Percentiles rank a stretch among this genome's conserved stretches.
phyloP scores from a whole-genome alignment of 2,113 vertebrate species.

The Meleagris gallopavo region DNA sequence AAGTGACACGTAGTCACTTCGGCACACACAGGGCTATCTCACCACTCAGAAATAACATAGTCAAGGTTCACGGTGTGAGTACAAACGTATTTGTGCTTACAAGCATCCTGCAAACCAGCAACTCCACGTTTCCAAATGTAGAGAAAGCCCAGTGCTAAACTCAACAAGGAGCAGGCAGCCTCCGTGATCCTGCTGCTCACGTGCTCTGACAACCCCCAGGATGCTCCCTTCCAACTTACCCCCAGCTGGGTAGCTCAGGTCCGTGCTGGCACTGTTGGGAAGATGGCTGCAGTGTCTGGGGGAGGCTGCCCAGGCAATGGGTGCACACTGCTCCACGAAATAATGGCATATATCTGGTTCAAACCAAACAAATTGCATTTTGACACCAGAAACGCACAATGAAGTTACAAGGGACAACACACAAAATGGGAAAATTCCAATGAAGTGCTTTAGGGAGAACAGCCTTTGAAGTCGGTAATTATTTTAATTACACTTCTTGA shows the following conservation, averaged over 20 bases:
- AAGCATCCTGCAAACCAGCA: neutral
- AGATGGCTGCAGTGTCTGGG: neutral
- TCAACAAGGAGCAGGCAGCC: neutral
- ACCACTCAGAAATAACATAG: neutral
- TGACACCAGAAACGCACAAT: neutral
- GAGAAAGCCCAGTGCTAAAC: neutral
- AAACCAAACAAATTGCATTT: neutral
- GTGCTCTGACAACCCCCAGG: neutral
- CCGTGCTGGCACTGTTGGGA: too few species aligned
- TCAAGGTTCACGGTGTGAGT: neutral
- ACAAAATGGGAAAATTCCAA: neutral
- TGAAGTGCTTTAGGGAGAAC: neutral
- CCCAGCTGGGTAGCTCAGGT: neutral
- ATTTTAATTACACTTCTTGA: neutral
- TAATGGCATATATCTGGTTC: neutral
- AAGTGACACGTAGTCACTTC: too few species aligned
- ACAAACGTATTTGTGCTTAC: neutral
- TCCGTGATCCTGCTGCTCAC: neutral
- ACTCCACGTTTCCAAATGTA: fast-evolving
- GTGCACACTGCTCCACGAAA: neutral
- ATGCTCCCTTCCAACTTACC: neutral
- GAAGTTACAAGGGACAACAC: neutral
- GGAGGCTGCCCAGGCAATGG: too few species aligned
- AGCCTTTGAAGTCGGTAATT: neutral
- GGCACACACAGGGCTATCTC: neutral